A percentile compares a stretch with the other conserved stretches of the same genome.
Evolutionary conservation across 2,888 invertebrate genomes (phyloP).

Genomic region (Masnerella sp.): DNA sequence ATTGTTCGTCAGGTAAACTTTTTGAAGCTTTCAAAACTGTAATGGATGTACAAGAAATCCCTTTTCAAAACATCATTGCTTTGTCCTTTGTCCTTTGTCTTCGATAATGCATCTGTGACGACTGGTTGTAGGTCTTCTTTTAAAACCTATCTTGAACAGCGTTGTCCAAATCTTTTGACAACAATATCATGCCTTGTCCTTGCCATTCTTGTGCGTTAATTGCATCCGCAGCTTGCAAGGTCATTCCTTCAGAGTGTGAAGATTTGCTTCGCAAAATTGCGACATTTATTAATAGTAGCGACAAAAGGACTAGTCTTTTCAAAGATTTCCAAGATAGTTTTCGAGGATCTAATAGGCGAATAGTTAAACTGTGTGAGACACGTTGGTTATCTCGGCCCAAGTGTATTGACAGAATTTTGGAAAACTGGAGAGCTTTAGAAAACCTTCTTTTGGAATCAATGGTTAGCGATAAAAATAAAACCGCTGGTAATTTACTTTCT

Average conservation of each 20-base stretch:
- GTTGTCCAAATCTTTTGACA: constrained; percentile 4
- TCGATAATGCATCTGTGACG: constrained; percentile 12
- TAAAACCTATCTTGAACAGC: not conserved
- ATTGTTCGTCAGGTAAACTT: not conserved
- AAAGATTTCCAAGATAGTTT: constrained; percentile 8
- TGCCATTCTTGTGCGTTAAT: constrained; percentile 52
- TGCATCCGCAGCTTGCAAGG: constrained; percentile 36
- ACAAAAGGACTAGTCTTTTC: not conserved
- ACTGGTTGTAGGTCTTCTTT: not conserved
- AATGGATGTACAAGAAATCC: not conserved
- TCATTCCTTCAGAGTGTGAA: constrained; percentile 32
- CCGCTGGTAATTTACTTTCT: not conserved
- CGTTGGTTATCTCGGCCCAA: constrained; percentile 44
- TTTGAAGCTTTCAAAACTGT: constrained; percentile 1
- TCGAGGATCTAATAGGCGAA: constrained; percentile 13
- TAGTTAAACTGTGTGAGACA: constrained; percentile 34
- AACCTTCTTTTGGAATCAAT: not conserved
- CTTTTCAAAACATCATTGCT: not conserved
- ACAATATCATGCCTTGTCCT: constrained; percentile 33
- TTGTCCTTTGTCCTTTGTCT: too few species aligned
- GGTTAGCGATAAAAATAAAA: constrained; percentile 12
- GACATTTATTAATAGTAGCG: constrained; percentile 23
- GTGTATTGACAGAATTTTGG: constrained; percentile 17
- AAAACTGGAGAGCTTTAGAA: constrained; percentile 1
- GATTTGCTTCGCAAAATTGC: constrained; percentile 17